Base-by-base conservation (phyloP, 2,113 vertebrate genomes). In the Cyanocitta stelleri region DNA sequence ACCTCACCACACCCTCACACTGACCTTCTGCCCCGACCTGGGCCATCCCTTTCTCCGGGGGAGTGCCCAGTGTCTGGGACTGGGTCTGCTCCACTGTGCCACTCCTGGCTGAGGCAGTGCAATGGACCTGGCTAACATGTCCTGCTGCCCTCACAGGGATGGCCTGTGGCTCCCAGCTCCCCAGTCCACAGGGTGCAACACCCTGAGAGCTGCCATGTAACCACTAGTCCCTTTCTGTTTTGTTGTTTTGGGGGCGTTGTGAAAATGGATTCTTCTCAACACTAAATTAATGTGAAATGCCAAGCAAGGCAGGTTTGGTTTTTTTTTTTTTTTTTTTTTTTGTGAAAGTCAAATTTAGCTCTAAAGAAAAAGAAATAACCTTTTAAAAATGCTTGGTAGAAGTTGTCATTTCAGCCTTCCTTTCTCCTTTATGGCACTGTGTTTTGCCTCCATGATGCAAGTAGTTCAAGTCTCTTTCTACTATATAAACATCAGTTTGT, bases 1-100 rank as follows among this genome's bases (percentile, higher is more conserved):
- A 56, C 13, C 59, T 63, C 41, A 37, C 27, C 16, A 21, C 44
- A n/a, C 7, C 2, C 13, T 48, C 30, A 15, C 3, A 5, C 26
- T 61, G 33, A n/a, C 6, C 37, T 19, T 12, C 30, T 33, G 16
- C 20, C 10, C 24, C 51, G 29, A n/a, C 14, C 39, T 3, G 3
- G 32, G 29, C 51, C 27, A 30, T 5, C 26, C 7, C 30, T 43
- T 15, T 21, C 41, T 23, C n/a, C 48, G 33, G 37, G 26, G 17
- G 23, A 46, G 33, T 17, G 13, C 18, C 35, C 1, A 1, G 26
- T 11, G 18, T 11, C 33, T 3, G 0, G 41, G 27, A 11, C 20
- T 27, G 13, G 19, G 3, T 37, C 54, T 59, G 48, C 12, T 12
- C 8, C 0, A 0, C 51, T 17, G 33, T 26, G 37, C 64, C 5